phyloP scores from a whole-genome alignment of 2,797 vertebrate genomes.

The Spheniscus humboldti region DNA sequence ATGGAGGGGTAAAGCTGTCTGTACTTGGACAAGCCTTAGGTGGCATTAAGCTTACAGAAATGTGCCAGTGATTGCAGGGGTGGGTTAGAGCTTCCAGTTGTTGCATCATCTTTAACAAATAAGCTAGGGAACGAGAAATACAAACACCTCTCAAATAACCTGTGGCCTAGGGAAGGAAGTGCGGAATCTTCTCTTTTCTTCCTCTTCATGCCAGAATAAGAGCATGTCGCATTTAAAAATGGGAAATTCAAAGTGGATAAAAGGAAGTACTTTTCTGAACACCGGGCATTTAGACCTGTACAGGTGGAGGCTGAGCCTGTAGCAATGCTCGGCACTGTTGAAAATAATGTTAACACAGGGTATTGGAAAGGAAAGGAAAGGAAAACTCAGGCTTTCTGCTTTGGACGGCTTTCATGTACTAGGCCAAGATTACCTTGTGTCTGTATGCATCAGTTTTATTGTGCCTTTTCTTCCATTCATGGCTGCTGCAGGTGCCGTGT shows the following conservation, averaged over 20 bases:
- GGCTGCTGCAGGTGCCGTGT: neutral
- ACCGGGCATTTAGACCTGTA: neutral
- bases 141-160: neutral
- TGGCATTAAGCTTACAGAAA: neutral
- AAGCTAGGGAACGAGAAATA: neutral
- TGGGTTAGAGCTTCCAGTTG: neutral
- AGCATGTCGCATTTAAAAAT: neutral
- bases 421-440: neutral
- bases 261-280: neutral
- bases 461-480: neutral
- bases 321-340: neutral
- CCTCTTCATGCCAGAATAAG: neutral
- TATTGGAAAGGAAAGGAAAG: neutral
- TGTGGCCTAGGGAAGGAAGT: neutral
- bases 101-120: neutral
- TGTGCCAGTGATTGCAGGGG: neutral
- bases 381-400: neutral
- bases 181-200: neutral
- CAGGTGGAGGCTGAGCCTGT: neutral
- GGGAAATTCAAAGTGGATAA: neutral
- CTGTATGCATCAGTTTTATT: neutral
- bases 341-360: neutral
- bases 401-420: neutral
- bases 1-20: neutral
- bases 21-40: neutral